Percentiles rank a stretch among this genome's conserved stretches.
These are phyloP conservation scores for Daptonema setosum DNA, from an alignment of 2,888 invertebrate species.

Conservation along the genomic window DNA sequence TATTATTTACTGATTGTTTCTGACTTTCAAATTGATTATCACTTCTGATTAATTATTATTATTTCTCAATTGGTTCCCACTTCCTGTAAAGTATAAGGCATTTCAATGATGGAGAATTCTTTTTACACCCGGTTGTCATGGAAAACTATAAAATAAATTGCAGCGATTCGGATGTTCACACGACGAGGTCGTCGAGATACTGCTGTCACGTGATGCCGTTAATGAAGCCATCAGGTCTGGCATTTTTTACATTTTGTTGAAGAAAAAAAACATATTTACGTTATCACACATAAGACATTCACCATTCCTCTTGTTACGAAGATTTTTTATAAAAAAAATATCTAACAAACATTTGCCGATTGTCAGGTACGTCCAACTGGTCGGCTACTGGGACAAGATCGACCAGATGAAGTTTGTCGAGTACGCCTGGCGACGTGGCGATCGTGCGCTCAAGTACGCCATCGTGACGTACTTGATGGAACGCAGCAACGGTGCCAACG, in stretches of 20 bases:
- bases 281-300: no score
- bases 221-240: constrained; percentile 44
- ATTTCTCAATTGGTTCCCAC: no score
- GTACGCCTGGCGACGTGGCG: background rate
- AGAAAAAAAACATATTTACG: no score
- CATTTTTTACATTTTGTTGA: no score
- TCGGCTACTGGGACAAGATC: background rate
- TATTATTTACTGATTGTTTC: background rate
- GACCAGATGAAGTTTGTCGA: background rate
- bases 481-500: background rate
- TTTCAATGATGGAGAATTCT: no score
- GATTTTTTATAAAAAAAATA: no score
- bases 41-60: no score
- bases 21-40: background rate
- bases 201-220: constrained; percentile 64
- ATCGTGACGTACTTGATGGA: background rate
- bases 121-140: no score
- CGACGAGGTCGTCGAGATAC: constrained; percentile 74
- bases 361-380: background rate
- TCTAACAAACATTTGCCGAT: no score
- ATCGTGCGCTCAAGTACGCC: background rate
- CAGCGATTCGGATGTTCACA: constrained; percentile 48
- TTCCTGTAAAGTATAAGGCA: no score
- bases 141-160: no score
- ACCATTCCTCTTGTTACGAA: no score